Percentiles rank a stretch among this genome's conserved stretches.
phyloP scores from a whole-genome alignment of 2,797 vertebrate genomes.

The Bradypodion pumilum region DNA sequence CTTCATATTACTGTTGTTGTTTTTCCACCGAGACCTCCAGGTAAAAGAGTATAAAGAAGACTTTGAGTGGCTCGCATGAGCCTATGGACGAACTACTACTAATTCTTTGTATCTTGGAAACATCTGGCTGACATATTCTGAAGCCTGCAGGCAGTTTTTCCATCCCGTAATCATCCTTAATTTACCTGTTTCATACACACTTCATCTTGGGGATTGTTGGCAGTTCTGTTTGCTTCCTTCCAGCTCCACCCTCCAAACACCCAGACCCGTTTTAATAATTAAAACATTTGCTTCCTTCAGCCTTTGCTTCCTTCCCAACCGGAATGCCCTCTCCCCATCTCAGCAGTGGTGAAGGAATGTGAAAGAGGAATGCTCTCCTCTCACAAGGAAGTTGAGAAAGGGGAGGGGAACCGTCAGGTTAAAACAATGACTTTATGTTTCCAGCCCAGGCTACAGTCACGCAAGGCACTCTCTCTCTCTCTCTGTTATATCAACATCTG shows the following conservation, averaged over 20 bases:
- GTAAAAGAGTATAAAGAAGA: slow-evolving; percentile 3
- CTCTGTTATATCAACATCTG: slow-evolving; percentile 17
- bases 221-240: not conserved
- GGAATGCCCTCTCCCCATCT: slow-evolving; percentile 63
- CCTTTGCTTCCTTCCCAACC: not conserved
- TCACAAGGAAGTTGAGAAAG: slow-evolving; percentile 73
- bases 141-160: not conserved
- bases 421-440: slow-evolving; percentile 85
- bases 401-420: slow-evolving; percentile 70
- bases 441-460: slow-evolving; percentile 78
- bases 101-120: not conserved
- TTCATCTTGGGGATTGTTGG: slow-evolving; percentile 31
- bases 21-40: rapidly evolving
- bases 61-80: not conserved
- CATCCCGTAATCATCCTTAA: slow-evolving; percentile 31
- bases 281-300: slow-evolving; percentile 34
- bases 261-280: slow-evolving; percentile 25
- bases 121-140: slow-evolving; percentile 51
- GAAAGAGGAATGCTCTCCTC: slow-evolving; percentile 84
- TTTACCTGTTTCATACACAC: slow-evolving; percentile 9
- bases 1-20: not conserved
- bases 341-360: slow-evolving; percentile 83
- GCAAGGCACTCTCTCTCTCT: slow-evolving; percentile 74
- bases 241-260: slow-evolving; percentile 8
- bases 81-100: slow-evolving; percentile 22